Conservation (phyloP, 2,113 vertebrate genomes). For the Butorides virescens region DNA sequence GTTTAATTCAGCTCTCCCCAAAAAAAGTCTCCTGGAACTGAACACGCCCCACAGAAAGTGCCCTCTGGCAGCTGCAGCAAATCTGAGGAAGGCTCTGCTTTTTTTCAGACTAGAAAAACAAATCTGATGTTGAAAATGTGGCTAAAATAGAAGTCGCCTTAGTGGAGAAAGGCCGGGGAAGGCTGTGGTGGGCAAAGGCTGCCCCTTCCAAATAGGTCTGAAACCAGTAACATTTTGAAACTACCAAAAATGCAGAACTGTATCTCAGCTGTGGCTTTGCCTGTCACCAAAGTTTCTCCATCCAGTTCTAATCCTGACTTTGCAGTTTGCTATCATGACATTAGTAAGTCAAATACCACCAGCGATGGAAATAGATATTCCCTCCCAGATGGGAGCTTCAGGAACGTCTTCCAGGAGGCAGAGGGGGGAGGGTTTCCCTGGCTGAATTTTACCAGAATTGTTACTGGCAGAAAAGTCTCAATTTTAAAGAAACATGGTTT, state of each 20-base stretch:
- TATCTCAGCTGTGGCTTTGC: background rate
- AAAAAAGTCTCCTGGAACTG: background rate
- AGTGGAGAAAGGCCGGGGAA: background rate
- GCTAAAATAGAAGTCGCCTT: background rate
- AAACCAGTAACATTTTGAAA: background rate
- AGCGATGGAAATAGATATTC: background rate
- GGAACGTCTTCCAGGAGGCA: background rate
- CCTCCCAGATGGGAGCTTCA: background rate
- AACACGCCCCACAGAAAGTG: background rate
- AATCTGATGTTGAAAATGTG: background rate
- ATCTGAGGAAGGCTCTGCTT: background rate
- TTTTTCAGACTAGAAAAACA: background rate
- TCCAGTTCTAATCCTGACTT: background rate
- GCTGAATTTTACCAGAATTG: background rate
- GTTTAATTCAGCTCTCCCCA: background rate
- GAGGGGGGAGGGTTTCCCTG: background rate
- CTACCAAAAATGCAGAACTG: background rate
- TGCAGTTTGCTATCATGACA: background rate
- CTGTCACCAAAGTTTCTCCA: background rate
- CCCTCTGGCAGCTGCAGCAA: background rate
- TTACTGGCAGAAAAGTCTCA: background rate
- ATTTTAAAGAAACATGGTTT: background rate
- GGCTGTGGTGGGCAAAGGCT: background rate
- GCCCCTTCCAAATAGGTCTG: background rate
- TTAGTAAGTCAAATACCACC: constrained; percentile 35